These are phyloP conservation scores for Ceyx erithaca DNA, from an alignment of 2,797 vertebrate genomes.

Conservation along the genomic window DNA sequence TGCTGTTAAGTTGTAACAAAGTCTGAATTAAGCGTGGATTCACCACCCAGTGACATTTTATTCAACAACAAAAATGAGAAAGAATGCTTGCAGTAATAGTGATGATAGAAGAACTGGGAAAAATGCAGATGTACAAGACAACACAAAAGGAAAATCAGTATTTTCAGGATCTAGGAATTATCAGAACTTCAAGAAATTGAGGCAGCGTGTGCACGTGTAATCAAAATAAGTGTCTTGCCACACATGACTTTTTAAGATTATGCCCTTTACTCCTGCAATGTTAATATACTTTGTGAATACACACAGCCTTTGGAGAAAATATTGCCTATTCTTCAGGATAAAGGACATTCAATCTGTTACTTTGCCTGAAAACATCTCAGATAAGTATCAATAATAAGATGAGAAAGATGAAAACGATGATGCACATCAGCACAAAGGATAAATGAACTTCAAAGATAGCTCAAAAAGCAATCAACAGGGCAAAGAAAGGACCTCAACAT, in stretches of 20 bases:
- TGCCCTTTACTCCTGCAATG: background rate
- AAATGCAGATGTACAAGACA: background rate
- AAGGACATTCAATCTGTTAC: background rate
- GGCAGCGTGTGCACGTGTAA: background rate
- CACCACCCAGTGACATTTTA: background rate
- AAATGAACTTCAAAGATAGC: background rate
- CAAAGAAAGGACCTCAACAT: background rate
- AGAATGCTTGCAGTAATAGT: background rate
- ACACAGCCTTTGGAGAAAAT: background rate
- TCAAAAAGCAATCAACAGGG: background rate
- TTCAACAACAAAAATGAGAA: background rate
- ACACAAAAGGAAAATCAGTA: background rate
- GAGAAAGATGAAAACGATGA: background rate
- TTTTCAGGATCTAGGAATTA: background rate
- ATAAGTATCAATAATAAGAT: background rate
- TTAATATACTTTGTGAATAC: background rate
- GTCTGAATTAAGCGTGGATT: background rate
- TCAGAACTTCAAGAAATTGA: background rate
- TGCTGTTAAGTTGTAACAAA: background rate
- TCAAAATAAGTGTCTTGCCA: background rate
- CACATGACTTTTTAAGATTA: background rate
- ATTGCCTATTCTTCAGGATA: background rate
- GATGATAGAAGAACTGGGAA: background rate
- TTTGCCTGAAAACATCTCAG: background rate
- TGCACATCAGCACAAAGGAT: background rate